Evolutionary conservation across 2,113 vertebrate genomes (phyloP).

Genomic region (Colaptes auratus): DNA sequence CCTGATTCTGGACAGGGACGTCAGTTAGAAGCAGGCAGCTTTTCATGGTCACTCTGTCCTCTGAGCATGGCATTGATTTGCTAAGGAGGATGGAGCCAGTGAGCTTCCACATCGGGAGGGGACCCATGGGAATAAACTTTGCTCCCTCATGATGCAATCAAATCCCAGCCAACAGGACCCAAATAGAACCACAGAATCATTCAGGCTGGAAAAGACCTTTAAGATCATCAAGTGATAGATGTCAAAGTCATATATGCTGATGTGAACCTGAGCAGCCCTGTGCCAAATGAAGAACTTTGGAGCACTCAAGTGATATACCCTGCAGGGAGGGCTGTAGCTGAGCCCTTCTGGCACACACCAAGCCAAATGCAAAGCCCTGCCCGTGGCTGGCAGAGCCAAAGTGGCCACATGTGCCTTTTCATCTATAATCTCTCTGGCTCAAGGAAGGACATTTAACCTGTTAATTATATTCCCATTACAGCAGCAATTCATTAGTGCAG

Average conservation of each 20-base stretch:
- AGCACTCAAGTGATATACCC: neutral
- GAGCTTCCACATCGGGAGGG: neutral
- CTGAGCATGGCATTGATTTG: neutral
- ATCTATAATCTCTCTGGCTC: neutral
- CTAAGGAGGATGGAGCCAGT: neutral
- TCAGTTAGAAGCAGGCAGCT: neutral
- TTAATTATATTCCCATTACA: conserved; percentile 18
- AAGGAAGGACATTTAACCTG: neutral
- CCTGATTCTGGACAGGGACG: neutral
- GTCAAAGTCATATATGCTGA: neutral
- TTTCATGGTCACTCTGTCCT: neutral
- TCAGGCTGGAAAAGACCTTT: no score
- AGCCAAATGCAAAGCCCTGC: neutral
- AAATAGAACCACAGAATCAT: neutral
- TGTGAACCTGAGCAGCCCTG: neutral
- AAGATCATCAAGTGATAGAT: neutral
- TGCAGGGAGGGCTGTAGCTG: neutral
- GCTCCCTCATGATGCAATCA: neutral
- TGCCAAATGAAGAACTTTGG: neutral
- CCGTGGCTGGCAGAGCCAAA: neutral
- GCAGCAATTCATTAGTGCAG: neutral
- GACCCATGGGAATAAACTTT: neutral
- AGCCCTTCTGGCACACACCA: neutral
- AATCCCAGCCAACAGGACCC: neutral
- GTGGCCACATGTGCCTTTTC: neutral